Evolutionary conservation across 2,888 invertebrate species (phyloP).

Genomic region (Eristalis intricaria): DNA sequence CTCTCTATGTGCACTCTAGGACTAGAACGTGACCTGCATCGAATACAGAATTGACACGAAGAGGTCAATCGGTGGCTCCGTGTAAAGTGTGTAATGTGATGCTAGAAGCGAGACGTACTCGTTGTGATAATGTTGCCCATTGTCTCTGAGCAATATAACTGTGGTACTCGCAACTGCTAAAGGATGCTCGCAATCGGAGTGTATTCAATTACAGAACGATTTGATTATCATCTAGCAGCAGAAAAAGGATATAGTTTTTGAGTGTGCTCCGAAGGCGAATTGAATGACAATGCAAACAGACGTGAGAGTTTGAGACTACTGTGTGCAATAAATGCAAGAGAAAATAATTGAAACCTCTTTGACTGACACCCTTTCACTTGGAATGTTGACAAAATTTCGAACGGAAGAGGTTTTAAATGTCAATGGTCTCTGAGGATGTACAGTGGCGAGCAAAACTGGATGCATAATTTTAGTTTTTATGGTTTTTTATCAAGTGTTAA

Average conservation of each 20-base stretch:
- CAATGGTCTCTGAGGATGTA: not conserved
- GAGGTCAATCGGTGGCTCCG: slow-evolving; percentile 14
- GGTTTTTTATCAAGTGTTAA: no score
- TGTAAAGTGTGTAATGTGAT: slow-evolving; percentile 2
- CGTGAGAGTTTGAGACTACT: not conserved
- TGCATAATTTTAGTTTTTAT: no score
- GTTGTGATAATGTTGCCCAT: slow-evolving; percentile 26
- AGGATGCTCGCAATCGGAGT: slow-evolving; percentile 1
- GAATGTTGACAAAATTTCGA: not conserved
- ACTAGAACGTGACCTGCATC: slow-evolving; percentile 39
- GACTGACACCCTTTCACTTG: not conserved
- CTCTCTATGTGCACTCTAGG: not conserved
- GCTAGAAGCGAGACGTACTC: not conserved
- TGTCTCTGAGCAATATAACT: slow-evolving; percentile 34
- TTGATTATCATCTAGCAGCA: slow-evolving; percentile 26
- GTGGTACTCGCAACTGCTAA: slow-evolving; percentile 13
- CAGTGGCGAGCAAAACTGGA: no score
- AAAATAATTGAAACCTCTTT: slow-evolving; percentile 20
- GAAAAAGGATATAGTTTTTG: slow-evolving; percentile 1
- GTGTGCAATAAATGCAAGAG: slow-evolving; percentile 1
- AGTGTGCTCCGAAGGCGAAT: not conserved
- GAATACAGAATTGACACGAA: not conserved
- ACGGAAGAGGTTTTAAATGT: not conserved
- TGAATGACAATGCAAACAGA: slow-evolving; percentile 13
- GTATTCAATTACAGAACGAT: slow-evolving; percentile 38